Percentiles rank a stretch among this genome's conserved stretches.
Conservation (phyloP, 2,797 vertebrate species). For the Petrocephalus schoutedeni region DNA sequence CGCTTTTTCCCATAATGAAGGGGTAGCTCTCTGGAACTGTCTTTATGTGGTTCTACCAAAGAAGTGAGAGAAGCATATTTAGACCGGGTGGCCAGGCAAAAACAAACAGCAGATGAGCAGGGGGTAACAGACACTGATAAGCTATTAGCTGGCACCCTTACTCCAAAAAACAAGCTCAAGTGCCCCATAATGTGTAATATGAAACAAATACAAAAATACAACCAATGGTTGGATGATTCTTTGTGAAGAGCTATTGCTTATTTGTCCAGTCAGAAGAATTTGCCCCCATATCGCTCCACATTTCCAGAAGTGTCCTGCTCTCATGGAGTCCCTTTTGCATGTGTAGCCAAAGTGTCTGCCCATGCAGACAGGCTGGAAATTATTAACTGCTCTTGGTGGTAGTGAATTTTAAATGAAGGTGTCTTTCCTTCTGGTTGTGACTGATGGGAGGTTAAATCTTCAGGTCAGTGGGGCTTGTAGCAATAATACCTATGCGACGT, state of each 20-base stretch:
- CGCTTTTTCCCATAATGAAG: background rate
- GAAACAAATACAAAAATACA: background rate
- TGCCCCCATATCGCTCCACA: background rate
- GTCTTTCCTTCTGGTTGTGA: background rate
- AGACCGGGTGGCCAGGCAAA: background rate
- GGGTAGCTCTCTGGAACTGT: background rate
- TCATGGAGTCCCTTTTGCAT: background rate
- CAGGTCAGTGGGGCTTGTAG: background rate
- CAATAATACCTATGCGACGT: background rate
- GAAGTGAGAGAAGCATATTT: background rate
- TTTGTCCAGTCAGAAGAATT: background rate
- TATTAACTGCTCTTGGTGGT: background rate
- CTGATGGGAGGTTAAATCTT: background rate
- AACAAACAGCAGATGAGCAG: background rate
- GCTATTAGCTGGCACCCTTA: background rate
- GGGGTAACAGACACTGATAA: background rate
- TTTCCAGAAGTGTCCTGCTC: background rate
- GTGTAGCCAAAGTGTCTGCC: constrained; percentile 9
- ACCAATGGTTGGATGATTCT: background rate
- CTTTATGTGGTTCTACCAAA: background rate
- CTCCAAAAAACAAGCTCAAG: background rate
- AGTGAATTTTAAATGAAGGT: background rate
- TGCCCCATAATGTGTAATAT: background rate
- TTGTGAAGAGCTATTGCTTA: background rate
- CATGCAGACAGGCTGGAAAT: constrained; percentile 9